Evolutionary conservation across 1,140 invertebrate species (phyloP).

Genomic region (Drosophila ogumai): DNA sequence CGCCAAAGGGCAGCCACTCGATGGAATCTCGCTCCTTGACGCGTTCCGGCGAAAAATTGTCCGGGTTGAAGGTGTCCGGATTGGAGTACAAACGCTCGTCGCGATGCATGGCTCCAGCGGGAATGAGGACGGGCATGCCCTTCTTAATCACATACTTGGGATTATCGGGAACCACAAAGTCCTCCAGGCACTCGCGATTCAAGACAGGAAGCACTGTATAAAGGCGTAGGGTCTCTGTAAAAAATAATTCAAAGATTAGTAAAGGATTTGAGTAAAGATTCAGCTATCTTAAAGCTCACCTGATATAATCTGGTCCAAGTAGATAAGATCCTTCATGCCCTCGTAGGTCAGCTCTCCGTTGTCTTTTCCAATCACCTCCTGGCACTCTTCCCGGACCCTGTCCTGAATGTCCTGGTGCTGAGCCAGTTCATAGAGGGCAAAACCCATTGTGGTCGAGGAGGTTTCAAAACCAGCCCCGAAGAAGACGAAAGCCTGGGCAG

Average conservation of each 20-base stretch:
- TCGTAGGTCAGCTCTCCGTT: constrained; percentile 86
- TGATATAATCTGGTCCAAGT: constrained; percentile 86
- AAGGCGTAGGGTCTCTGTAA: constrained; percentile 70
- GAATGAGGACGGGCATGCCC: constrained; percentile 65
- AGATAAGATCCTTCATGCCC: constrained; percentile 85
- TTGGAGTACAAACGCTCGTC: constrained; percentile 86
- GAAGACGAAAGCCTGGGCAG: constrained; percentile 86
- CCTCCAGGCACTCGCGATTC: constrained; percentile 77
- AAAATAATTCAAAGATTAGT: background rate
- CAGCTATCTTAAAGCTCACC: constrained; percentile 40
- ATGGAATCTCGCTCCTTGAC: constrained; percentile 84
- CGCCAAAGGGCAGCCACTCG: constrained; percentile 88
- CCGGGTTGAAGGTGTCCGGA: constrained; percentile 89
- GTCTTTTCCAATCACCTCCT: constrained; percentile 79
- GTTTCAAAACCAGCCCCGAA: constrained; percentile 88
- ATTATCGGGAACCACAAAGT: constrained; percentile 84
- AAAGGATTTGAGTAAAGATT: accelerated
- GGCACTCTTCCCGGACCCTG: constrained; percentile 86
- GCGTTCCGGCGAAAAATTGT: constrained; percentile 88
- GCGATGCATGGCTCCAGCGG: constrained; percentile 74
- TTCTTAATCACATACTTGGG: constrained; percentile 76
- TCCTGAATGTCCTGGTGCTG: constrained; percentile 87
- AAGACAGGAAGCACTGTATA: constrained; percentile 85
- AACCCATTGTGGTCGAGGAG: constrained; percentile 86
- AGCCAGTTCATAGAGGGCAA: constrained; percentile 86